These are phyloP conservation scores for Tetragonula carbonaria DNA, from an alignment of 2,888 invertebrate species.

Conservation along the genomic window DNA sequence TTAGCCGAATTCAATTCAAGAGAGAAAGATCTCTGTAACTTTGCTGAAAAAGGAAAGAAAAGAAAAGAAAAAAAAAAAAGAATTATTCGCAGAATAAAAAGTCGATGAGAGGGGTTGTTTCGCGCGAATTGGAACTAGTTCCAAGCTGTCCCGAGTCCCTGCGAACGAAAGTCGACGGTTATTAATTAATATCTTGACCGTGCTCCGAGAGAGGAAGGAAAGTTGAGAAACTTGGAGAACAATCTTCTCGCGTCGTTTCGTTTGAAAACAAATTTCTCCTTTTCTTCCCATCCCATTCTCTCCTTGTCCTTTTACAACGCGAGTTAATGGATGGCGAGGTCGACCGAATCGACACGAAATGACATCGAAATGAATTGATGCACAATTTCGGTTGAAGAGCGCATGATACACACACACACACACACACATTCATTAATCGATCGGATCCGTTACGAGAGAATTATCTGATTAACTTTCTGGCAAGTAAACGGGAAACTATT, in stretches of 20 bases:
- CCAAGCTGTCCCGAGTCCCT: neutral
- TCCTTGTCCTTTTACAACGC: neutral
- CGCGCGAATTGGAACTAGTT: neutral
- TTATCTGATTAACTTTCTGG: neutral
- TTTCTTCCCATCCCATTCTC: too few relatives aligned
- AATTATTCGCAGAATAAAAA: neutral
- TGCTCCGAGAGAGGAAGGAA: neutral
- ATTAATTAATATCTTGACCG: slow-evolving; percentile 22
- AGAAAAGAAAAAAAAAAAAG: too few relatives aligned
- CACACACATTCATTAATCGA: too few relatives aligned
- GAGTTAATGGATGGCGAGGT: too few relatives aligned
- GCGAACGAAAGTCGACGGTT: slow-evolving; percentile 1
- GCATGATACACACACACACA: too few relatives aligned
- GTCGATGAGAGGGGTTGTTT: neutral
- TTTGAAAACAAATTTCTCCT: neutral
- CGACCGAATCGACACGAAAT: too few relatives aligned
- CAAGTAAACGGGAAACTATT: neutral
- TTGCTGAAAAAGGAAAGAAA: neutral
- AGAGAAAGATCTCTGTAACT: neutral
- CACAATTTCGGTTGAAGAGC: too few relatives aligned
- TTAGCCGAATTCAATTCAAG: neutral
- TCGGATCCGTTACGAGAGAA: neutral
- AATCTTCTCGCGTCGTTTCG: slow-evolving; percentile 12
- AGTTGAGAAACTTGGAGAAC: neutral
- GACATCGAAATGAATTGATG: too few relatives aligned